Base-by-base conservation (phyloP, 1,140 invertebrate species). In the Pseudomyrmex cubaensis region DNA sequence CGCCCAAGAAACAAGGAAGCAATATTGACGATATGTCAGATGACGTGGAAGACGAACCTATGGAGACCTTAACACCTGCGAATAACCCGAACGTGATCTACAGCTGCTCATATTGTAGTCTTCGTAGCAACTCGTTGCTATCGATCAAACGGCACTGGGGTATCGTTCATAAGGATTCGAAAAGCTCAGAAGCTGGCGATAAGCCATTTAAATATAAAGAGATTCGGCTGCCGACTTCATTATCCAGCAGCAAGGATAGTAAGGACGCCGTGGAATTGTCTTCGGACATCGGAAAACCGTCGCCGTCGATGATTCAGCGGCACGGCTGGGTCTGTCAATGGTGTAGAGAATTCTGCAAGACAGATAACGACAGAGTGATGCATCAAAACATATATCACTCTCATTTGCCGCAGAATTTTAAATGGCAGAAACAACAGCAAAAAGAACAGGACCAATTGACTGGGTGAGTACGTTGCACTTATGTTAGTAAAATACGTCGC, bases 301-400 rank as follows among this genome's bases (percentile, higher is more conserved):
- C 4, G 20, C 57, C 46, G 20, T 15, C 61, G n/a, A 25, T 66
- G 7, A 12, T 35, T 76, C 72, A 57, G 9, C 69, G 46, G 15
- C 54, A 69, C 2, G 89, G 85, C 5, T 94, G 93, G 92, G 76
- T 92, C 17, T 94, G 93, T 22, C 80, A 92, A 7, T 93, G 91
- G 91, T 93, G 93, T 72, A 35, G 92, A 3, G 93, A 94, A 48
- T 74, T 91, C 2, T 94, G 92, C 25, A 85, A 91, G 0, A 90
- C 87, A 3, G 89, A 91, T 1, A 74, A 64, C 0, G 91, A 93
- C 9, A 92, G 89, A 4, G 92, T 91, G 4, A 84, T 66, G 7
- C 94, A 94, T 82, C 93, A 94, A 1, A 90, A 90, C 0, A 91
- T 92, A 88, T 93, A 90, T 56, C 94, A 94, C 54, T 93, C 93